A percentile compares a stretch with the other conserved stretches of the same genome.
phyloP scores from a whole-genome alignment of 2,113 vertebrate genomes.

The Bubo bubo region DNA sequence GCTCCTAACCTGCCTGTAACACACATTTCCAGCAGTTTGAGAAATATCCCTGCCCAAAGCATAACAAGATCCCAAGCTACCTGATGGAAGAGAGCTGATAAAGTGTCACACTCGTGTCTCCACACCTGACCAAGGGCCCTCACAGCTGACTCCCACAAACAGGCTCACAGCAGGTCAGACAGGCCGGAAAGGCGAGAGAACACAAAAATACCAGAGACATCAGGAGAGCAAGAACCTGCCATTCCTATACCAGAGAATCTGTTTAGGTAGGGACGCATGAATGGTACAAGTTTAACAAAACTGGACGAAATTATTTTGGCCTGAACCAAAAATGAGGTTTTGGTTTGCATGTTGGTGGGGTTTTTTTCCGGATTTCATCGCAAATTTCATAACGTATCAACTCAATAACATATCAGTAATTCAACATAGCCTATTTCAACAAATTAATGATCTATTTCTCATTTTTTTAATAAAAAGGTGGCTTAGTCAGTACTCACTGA shows the following conservation, averaged over 20 bases:
- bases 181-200: neutral
- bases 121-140: neutral
- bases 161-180: rapidly evolving
- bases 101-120: rapidly evolving
- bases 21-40: neutral
- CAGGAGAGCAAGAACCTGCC: neutral
- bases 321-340: neutral
- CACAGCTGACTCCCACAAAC: neutral
- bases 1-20: neutral
- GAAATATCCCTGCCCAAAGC: rapidly evolving
- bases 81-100: rapidly evolving
- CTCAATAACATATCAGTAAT: neutral
- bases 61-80: neutral
- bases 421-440: too few relatives aligned
- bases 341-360: too few relatives aligned
- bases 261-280: rapidly evolving
- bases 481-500: neutral
- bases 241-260: too few relatives aligned
- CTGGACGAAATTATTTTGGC: neutral
- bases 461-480: neutral
- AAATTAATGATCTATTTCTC: neutral
- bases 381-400: rapidly evolving
- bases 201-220: rapidly evolving
- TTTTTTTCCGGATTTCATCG: neutral
- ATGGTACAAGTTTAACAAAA: neutral